Evolutionary conservation across 2,888 invertebrate species (phyloP), one percentile per base, ranked within the genome.

Genomic region (Allacma fusca): DNA sequence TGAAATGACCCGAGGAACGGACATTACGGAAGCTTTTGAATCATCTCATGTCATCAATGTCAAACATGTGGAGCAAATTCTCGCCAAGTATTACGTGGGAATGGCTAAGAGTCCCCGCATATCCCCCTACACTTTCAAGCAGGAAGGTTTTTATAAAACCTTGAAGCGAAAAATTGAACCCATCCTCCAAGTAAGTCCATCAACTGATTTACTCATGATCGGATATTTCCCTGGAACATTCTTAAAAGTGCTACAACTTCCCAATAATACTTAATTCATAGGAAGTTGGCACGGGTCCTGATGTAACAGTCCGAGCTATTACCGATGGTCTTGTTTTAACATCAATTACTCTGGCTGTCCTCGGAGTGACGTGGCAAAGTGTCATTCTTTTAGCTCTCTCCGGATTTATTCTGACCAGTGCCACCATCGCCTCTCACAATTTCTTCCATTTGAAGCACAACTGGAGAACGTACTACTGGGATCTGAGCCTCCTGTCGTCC

Each of bases 1-100:
- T 13, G 79, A 81, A 62, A 74, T 85, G 16, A 87, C 87, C 2
- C 68, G 85, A 82, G 86, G 87, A 83, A 85, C 80, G n/a, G 85
- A 84, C 75, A 83, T 85, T 44, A 85, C 86, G 2, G 86, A 86
- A 78, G 85, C 85, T 12, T 86, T 85, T 77, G 71, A 71, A 79
- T 72, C 81, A 82, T 85, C 87, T 85, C 88, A 85, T 85, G 59
- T 84, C 9, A 75, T 74, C 26, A 79, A 80, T 59, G 64, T 62
- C 0, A 65, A 73, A 43, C 28, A 34, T 13, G 82, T 81, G 0
- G 81, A 84, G 57, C 43, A 64, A 19, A 77, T 82, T 7, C 77
- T 85, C 29, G 73, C 72, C 12, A 83, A 82, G 70, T 85, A 81
- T 74, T 82, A 78, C 59, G 84, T 85, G 1, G 72, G 77, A 12